Base-by-base conservation (phyloP, 2,888 invertebrate genomes). In the Eledona agricola region DNA sequence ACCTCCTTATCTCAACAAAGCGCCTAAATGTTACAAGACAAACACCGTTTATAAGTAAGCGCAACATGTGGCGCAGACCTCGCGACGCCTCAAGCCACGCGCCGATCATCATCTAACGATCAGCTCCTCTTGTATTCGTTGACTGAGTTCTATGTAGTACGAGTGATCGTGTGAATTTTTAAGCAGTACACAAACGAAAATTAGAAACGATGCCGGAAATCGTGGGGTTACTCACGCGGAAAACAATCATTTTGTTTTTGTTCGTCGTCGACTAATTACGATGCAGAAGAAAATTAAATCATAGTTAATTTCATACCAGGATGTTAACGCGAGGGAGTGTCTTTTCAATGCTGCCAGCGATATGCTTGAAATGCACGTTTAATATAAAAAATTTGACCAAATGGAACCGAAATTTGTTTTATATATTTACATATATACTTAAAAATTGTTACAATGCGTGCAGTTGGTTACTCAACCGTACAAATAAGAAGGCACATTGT, bases 221-320 rank as follows among this genome's bases (percentile, higher is more conserved):
- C 20, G 6, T 4, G 4, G 20, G 20, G 4, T 19, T 6, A 4
- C 4, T 19, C 20, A 19, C 6, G 4, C 4, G 4, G 4, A 4
- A 6, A 19, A 19, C n/a, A n/a, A n/a, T n/a, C n/a, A n/a, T n/a
- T n/a, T n/a, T n/a, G 9, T 31, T 31, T 15, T 15, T 2, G 12
- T 12, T 10, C 5, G 10, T 5, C 9, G 10, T 10, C 11, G 26
- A 11, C 7, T 15, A 22, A 22, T 13, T 15, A 20, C 15, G 37
- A 19, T 37, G 26, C 28, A 13, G 10, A 7, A 32, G 11, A 22
- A 42, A 37, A 43, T 52, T 52, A 38, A 52, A 35, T 52, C 52
- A 52, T 51, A 20, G 52, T 31, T 52, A 52, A 46, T 52, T 52
- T 52, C 29, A 46, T 28, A 52, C 52, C 52, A 52, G 52, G 52